Evolutionary conservation across 2,797 vertebrate species (phyloP).

Genomic region (Centropyge bicolor): DNA sequence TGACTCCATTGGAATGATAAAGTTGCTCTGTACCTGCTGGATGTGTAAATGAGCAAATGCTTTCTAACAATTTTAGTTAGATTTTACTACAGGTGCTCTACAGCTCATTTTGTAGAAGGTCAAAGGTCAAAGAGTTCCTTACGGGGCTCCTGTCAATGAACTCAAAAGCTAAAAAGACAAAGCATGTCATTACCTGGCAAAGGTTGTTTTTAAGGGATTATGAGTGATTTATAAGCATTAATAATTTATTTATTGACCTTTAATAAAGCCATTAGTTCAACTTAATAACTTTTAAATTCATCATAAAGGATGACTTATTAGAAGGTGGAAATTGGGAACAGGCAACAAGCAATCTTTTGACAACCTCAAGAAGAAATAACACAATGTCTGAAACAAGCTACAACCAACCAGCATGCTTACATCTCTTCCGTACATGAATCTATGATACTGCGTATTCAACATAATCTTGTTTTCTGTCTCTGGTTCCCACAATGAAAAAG

Average conservation of each 20-base stretch:
- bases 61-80: background rate
- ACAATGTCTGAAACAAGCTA: background rate
- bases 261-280: background rate
- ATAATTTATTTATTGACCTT: background rate
- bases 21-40: background rate
- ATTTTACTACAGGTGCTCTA: too few species aligned
- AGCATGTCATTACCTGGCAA: background rate
- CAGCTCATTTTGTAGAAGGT: background rate
- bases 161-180: background rate
- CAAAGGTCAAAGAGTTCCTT: conserved; percentile 1
- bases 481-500: background rate
- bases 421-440: background rate
- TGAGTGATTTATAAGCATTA: background rate
- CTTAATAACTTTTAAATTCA: too few species aligned
- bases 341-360: too few species aligned
- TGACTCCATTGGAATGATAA: background rate
- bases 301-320: too few species aligned
- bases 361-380: too few species aligned
- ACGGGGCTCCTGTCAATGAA: background rate
- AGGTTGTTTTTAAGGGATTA: background rate
- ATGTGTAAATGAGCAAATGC: background rate
- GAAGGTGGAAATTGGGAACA: background rate
- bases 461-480: background rate
- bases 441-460: background rate
- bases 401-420: background rate